Percentiles rank a stretch among this genome's conserved stretches.
phyloP scores from a whole-genome alignment of 2,113 vertebrate species.

The Takifugu flavidus region DNA sequence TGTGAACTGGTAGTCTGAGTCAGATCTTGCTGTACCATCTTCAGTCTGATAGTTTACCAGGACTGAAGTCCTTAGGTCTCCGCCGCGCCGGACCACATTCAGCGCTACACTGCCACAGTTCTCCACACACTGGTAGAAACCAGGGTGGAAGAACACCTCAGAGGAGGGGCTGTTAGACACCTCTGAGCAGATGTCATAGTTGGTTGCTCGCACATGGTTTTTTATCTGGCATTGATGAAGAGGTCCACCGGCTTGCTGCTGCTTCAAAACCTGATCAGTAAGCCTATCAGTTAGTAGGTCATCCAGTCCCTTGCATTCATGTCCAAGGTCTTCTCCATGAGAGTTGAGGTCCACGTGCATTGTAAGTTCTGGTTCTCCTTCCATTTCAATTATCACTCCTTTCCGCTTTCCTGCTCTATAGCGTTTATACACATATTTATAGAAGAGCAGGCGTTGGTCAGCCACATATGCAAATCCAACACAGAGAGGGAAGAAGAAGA shows the following conservation, averaged over 20 bases:
- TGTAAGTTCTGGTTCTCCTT: conserved; percentile 81
- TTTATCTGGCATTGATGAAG: conserved; percentile 62
- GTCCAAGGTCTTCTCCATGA: too few species aligned
- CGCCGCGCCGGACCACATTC: conserved; percentile 83
- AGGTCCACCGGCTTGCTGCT: too few species aligned
- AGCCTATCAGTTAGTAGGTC: conserved; percentile 48
- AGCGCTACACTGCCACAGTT: conserved; percentile 90
- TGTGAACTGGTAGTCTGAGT: conserved; percentile 88
- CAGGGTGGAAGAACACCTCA: conserved; percentile 88
- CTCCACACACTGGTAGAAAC: conserved; percentile 90
- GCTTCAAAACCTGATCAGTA: too few species aligned
- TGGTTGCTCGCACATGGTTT: conserved; percentile 85
- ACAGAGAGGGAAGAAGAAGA: conserved; percentile 94
- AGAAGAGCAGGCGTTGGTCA: conserved; percentile 93
- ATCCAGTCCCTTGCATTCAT: conserved; percentile 81
- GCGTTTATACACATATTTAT: conserved; percentile 92
- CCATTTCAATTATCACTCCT: conserved; percentile 93
- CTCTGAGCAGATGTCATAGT: conserved; percentile 83
- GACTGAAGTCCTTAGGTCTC: conserved; percentile 81
- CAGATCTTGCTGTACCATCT: conserved; percentile 91
- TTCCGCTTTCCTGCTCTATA: conserved; percentile 88
- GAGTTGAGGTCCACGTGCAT: too few species aligned
- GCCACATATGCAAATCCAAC: conserved; percentile 93
- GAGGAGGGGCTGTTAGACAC: conserved; percentile 75
- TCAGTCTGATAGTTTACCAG: conserved; percentile 89